Evolutionary conservation across 2,113 vertebrate species (phyloP).

Genomic region (Oreochromis tanganicae): DNA sequence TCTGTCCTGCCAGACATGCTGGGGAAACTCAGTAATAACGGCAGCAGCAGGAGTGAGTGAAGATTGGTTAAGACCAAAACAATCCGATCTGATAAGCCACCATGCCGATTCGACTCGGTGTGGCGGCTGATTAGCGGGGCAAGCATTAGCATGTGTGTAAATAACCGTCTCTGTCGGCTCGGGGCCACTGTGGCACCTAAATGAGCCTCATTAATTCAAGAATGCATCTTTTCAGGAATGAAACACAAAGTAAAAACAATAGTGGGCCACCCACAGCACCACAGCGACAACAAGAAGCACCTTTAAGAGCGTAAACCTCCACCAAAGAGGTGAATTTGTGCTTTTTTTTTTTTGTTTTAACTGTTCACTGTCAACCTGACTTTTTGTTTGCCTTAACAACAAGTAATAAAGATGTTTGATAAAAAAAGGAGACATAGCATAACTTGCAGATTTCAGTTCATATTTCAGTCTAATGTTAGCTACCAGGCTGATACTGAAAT

Average conservation of each 20-base stretch:
- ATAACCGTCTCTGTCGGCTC: neutral
- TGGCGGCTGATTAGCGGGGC: neutral
- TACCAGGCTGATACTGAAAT: neutral
- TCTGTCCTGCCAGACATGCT: neutral
- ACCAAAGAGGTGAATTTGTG: neutral
- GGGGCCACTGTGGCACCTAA: neutral
- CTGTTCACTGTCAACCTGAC: neutral
- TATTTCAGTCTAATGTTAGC: neutral
- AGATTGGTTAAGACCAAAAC: conserved; percentile 48
- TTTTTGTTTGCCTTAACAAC: neutral
- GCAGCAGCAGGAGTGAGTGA: neutral
- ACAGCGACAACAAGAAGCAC: neutral
- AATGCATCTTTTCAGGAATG: neutral
- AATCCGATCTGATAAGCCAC: neutral
- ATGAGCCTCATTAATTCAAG: neutral
- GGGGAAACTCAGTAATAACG: neutral
- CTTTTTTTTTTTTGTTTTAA: neutral
- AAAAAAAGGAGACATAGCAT: neutral
- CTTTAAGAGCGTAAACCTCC: neutral
- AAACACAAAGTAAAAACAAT: neutral
- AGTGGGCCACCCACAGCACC: neutral
- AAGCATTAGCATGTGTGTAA: neutral
- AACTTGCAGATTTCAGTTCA: neutral
- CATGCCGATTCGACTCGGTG: conserved; percentile 6
- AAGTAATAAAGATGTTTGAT: neutral